Evolutionary conservation across 2,888 invertebrate species (phyloP), one percentile per base, ranked within the genome.

Genomic region (Drosophila neotestacea): DNA sequence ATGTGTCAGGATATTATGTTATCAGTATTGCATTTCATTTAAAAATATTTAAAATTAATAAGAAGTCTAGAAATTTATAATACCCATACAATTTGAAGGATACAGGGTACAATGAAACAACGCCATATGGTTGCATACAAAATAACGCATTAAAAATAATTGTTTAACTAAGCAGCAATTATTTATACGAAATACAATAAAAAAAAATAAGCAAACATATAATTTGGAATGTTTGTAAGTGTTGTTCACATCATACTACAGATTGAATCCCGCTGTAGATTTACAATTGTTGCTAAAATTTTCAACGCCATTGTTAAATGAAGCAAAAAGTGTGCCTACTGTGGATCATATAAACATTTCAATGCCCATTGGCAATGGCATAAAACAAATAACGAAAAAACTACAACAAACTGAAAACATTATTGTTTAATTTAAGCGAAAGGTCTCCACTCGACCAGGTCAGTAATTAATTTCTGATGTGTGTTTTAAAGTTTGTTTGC

Each of bases 291-390:
- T 41, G 16, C 42, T 32, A 62, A 73, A 77, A 62, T 46, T 67
- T 78, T 80, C 81, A 78, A 56, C 78, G 65, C 63, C 36, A 46
- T 39, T 65, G 62, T 64, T 69, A 64, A 78, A 77, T 80, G 42
- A 46, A 58, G 66, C 47, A 10, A 10, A 10, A 42, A 59, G 32
- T 30, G 27, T 41, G 46, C 47, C 66, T 11, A 46, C 52, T 47
- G 61, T 32, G 51, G 36, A 50, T 48, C 30, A 41, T 34, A 55
- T 62, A 55, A 62, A 62, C 50, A 67, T 67, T 50, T 50, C n/a
- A 66, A 13, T 61, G 41, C 50, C 64, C 58, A 36, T 58, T 30
- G 50, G 39, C 48, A 50, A 38, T 59, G 36, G 30, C 32, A 64
- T 36, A 22, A 59, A 59, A 59, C 59, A 59, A 64, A 64, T 64